Evolutionary conservation across 2,113 vertebrate genomes (phyloP).

Genomic region (Physeter macrocephalus): DNA sequence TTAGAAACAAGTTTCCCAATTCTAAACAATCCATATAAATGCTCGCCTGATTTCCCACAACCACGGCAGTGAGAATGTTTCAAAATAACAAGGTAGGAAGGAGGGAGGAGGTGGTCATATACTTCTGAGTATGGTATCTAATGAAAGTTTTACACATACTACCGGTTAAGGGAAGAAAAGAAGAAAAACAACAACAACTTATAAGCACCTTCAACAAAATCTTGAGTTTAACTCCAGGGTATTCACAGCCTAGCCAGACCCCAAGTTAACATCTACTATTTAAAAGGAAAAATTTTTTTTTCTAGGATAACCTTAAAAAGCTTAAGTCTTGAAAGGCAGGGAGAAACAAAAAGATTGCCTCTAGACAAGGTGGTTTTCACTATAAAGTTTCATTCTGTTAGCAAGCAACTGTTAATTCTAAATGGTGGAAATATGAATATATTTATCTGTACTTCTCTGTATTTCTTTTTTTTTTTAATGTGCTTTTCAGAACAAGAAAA

Average conservation of each 20-base stretch:
- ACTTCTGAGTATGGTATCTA: background rate
- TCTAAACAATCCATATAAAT: background rate
- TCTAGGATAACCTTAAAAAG: conserved; percentile 7
- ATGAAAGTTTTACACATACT: background rate
- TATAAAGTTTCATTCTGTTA: conserved; percentile 19
- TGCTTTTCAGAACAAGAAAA: conserved; percentile 19
- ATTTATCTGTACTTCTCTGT: background rate
- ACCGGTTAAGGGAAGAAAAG: background rate
- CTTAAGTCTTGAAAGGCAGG: background rate
- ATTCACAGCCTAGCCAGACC: background rate
- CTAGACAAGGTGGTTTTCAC: background rate
- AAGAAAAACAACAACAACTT: background rate
- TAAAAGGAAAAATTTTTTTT: background rate
- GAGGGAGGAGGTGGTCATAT: background rate
- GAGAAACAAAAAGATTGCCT: background rate
- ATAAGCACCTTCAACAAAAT: background rate
- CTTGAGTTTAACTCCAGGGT: background rate
- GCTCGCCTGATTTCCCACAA: background rate
- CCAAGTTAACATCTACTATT: background rate
- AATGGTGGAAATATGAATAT: background rate
- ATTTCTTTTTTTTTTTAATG: background rate
- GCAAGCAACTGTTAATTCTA: background rate
- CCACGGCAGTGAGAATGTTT: background rate
- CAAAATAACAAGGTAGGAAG: background rate
- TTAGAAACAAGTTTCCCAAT: conserved; percentile 15